phyloP scores from a whole-genome alignment of 2,797 vertebrate genomes.

The Toxotes lorentzi region DNA sequence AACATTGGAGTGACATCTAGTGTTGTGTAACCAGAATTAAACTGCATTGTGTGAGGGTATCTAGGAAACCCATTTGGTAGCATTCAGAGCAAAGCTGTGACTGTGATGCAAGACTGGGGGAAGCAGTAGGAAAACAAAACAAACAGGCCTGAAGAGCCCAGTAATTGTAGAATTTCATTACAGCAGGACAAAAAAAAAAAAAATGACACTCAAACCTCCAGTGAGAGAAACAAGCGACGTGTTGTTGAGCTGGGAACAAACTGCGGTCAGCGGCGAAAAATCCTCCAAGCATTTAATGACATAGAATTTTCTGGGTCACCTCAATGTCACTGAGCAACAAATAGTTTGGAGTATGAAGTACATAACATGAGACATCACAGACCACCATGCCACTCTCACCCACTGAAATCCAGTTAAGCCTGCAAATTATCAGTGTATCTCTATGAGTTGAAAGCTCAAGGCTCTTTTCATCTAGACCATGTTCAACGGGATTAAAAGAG shows the following conservation, averaged over 20 bases:
- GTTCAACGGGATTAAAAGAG: constrained; percentile 54
- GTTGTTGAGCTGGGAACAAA: constrained; percentile 50
- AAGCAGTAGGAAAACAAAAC: constrained; percentile 19
- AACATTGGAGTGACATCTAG: constrained; percentile 76
- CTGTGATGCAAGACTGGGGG: constrained; percentile 57
- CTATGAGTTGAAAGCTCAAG: constrained; percentile 37
- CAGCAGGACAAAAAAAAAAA: constrained; percentile 14
- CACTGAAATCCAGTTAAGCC: constrained; percentile 37
- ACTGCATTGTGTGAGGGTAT: constrained; percentile 56
- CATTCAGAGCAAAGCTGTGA: constrained; percentile 41
- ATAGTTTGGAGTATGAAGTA: constrained; percentile 56
- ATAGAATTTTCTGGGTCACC: constrained; percentile 74
- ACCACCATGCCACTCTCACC: constrained; percentile 38
- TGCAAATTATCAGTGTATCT: constrained; percentile 58
- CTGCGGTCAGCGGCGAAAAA: constrained; percentile 25
- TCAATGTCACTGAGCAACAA: constrained; percentile 68
- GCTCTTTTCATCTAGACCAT: constrained; percentile 54
- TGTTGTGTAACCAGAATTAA: constrained; percentile 78
- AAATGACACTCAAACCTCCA: constrained; percentile 39
- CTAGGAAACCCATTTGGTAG: constrained; percentile 65
- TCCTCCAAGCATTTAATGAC: constrained; percentile 68
- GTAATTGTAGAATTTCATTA: constrained; percentile 62
- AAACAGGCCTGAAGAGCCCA: constrained; percentile 33
- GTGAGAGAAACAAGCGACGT: constrained; percentile 20
- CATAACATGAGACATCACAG: constrained; percentile 17